Evolutionary conservation across 53 echinoderm and acorn worm species (phyloP), one percentile per base, ranked within the genome.

Genomic region (Crossaster papposus): DNA sequence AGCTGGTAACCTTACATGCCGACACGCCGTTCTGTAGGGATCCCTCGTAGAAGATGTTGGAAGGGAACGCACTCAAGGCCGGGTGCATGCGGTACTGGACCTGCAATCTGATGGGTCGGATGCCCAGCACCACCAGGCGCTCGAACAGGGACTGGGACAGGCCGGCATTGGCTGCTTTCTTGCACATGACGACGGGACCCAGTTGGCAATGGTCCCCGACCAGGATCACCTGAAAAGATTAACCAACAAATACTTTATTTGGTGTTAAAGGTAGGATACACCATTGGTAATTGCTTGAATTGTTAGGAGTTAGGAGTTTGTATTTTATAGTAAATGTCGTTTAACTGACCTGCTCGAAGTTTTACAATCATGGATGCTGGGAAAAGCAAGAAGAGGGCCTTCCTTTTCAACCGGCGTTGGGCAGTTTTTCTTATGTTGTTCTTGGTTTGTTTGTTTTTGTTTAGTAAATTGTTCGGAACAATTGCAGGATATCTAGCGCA

Each of bases 21-120:
- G 97, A 93, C 37, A 97, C 97, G 52, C 97, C 97, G 90, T 97
- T 97, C 93, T 97, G 97, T 12, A 97, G 97, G 14, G 97, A 97
- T 14, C 97, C 97, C 90, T 97, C 97, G 38, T 97, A 97, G 93
- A 97, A 97, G 88, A 97, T 97, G 90, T 97, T 97, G 18, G 97
- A 97, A 0, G 97, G 97, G 78, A 97, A 97, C 14, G 92, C 90
- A 35, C 97, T 97, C 84, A 97, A 95, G 14, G 94, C 68, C 22
- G 97, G 97, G 78, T 97, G 97, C 97, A 97, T 97, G 63, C 97
- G 97, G 80, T 97, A 97, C 92, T 97, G 97, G 6, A 97, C 97
- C 90, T 97, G 97, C 62, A 97, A 85, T 72, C 97, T 87, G 93
- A 97, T 97, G 36, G 97, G 97, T 65, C 97, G 86, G 51, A 97